These are phyloP conservation scores for Scomber colias DNA, from an alignment of 2,113 vertebrate genomes.

Conservation along the genomic window DNA sequence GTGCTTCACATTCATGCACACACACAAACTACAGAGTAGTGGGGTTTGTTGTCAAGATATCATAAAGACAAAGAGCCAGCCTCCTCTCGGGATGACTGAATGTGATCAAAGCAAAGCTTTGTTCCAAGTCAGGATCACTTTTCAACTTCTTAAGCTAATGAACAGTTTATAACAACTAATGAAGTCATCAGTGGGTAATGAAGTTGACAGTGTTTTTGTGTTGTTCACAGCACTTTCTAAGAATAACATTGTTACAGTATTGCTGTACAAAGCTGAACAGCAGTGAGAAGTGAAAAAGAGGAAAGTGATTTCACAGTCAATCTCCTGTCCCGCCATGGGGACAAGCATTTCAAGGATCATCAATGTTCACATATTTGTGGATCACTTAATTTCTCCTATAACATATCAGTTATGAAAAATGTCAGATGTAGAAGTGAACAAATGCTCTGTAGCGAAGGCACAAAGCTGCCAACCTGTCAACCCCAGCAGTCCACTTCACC, in stretches of 20 bases:
- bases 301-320: conserved; percentile 43
- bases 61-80: conserved; percentile 70
- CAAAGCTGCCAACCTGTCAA: conserved; percentile 10
- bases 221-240: conserved; percentile 58
- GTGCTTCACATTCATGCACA: conserved; percentile 36
- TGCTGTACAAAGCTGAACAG: conserved; percentile 14
- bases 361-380: conserved; percentile 56
- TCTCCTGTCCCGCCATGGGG: conserved; percentile 16
- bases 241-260: conserved; percentile 46
- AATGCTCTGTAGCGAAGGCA: conserved; percentile 20
- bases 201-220: conserved; percentile 65
- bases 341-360: conserved; percentile 52
- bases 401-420: conserved; percentile 31
- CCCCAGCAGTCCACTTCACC: conserved; percentile 52
- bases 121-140: conserved; percentile 75
- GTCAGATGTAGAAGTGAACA: conserved; percentile 8
- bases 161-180: conserved; percentile 70
- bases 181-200: conserved; percentile 65
- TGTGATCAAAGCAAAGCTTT: conserved; percentile 78
- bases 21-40: conserved; percentile 48
- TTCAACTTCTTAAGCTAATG: conserved; percentile 72
- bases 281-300: neutral
- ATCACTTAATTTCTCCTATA: conserved; percentile 43
- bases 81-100: conserved; percentile 61
- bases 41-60: conserved; percentile 76